Percentiles rank a stretch among this genome's conserved stretches.
These are phyloP conservation scores for Drosophila virilis DNA, from an alignment of 1,140 invertebrate genomes.

Conservation along the genomic window DNA sequence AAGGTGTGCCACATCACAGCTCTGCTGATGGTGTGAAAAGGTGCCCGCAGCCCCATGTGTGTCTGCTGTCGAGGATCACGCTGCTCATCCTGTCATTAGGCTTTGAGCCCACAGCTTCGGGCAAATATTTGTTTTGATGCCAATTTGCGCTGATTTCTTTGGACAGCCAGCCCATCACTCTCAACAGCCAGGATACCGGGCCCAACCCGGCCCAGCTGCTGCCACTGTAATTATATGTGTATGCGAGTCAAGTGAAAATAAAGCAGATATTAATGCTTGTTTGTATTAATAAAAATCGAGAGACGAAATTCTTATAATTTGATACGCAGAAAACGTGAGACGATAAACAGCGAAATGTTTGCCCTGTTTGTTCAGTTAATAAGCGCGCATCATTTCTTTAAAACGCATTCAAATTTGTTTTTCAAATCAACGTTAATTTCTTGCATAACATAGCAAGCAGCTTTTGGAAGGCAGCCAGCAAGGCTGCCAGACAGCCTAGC, in stretches of 20 bases:
- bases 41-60: conserved; percentile 27
- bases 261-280: conserved; percentile 79
- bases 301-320: conserved; percentile 33
- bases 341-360: conserved; percentile 2
- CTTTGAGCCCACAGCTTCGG: conserved; percentile 50
- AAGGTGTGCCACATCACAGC: conserved; percentile 67
- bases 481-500: conserved; percentile 9
- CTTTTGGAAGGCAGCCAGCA: background rate
- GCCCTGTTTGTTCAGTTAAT: conserved; percentile 6
- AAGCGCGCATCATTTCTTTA: background rate
- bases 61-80: conserved; percentile 27
- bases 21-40: conserved; percentile 68
- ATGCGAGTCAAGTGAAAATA: conserved; percentile 55
- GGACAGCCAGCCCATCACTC: conserved; percentile 58
- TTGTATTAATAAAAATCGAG: conserved; percentile 74
- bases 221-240: conserved; percentile 60
- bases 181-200: background rate
- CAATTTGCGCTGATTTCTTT: conserved; percentile 79
- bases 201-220: conserved; percentile 44
- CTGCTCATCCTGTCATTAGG: conserved; percentile 70
- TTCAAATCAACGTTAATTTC: conserved; percentile 3
- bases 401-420: background rate
- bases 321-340: conserved; percentile 27
- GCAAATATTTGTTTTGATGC: conserved; percentile 82
- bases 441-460: conserved; percentile 3